Percentiles rank a stretch among this genome's conserved stretches.
phyloP scores from a whole-genome alignment of 2,797 vertebrate species.

The Meda fulgida region DNA sequence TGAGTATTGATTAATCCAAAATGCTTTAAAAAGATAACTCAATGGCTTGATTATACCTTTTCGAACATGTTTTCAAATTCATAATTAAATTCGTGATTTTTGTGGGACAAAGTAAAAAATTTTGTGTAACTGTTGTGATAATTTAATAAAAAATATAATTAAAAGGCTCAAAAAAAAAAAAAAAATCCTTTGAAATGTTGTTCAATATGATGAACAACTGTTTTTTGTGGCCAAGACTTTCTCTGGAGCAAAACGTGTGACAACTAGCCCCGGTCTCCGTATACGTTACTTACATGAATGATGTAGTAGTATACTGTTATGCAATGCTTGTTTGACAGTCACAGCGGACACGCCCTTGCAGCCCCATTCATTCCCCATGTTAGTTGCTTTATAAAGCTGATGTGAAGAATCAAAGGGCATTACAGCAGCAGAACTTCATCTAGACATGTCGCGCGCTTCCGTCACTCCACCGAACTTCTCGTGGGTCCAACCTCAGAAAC shows the following conservation, averaged over 20 bases:
- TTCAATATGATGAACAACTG: background rate
- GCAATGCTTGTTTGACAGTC: background rate
- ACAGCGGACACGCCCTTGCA: background rate
- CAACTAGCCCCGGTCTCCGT: background rate
- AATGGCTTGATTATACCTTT: background rate
- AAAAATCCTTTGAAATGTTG: background rate
- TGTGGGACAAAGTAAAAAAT: background rate
- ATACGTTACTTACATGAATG: background rate
- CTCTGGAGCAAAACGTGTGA: background rate
- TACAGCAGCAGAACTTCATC: background rate
- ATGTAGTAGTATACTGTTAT: background rate
- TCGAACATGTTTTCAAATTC: background rate
- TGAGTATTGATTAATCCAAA: background rate
- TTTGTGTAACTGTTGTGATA: background rate
- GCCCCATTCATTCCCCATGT: background rate
- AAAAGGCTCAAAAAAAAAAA: background rate
- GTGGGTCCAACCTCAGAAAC: slow-evolving; percentile 74
- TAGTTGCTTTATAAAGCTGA: background rate
- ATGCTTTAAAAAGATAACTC: background rate
- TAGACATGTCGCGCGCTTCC: slow-evolving; percentile 14
- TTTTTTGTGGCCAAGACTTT: background rate
- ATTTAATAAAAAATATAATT: background rate
- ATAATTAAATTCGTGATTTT: background rate
- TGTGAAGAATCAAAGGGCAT: background rate
- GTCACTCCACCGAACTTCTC: slow-evolving; percentile 79